Evolutionary conservation across 2,113 vertebrate genomes (phyloP).

Genomic region (Formicarius rufipectus): DNA sequence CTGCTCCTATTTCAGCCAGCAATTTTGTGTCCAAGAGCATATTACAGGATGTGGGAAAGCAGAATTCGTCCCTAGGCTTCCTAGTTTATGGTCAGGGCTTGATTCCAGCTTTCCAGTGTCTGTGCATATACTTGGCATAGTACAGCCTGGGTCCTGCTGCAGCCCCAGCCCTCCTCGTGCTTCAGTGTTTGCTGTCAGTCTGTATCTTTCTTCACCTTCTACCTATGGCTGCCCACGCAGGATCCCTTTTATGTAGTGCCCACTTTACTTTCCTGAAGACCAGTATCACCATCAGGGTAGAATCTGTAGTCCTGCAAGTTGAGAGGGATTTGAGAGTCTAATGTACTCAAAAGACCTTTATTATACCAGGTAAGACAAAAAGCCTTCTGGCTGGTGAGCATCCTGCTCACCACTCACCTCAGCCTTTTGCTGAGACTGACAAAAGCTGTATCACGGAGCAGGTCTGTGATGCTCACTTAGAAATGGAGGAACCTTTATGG

Average conservation of each 20-base stretch:
- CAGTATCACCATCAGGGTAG: background rate
- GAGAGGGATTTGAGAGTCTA: background rate
- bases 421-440: background rate
- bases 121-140: background rate
- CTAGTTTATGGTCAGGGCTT: background rate
- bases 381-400: background rate
- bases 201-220: background rate
- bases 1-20: background rate
- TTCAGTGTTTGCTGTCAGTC: background rate
- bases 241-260: background rate
- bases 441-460: background rate
- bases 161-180: background rate
- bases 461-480: background rate
- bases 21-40: background rate
- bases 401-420: background rate
- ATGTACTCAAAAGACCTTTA: background rate
- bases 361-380: background rate
- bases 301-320: background rate
- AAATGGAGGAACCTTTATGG: background rate
- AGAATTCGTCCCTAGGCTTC: conserved; percentile 13
- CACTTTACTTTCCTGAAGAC: background rate
- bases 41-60: conserved; percentile 32
- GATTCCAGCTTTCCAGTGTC: conserved; percentile 18
- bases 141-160: background rate
- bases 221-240: background rate